Conservation (phyloP, 2,113 vertebrate species). For the Hemiscyllium ocellatum region DNA sequence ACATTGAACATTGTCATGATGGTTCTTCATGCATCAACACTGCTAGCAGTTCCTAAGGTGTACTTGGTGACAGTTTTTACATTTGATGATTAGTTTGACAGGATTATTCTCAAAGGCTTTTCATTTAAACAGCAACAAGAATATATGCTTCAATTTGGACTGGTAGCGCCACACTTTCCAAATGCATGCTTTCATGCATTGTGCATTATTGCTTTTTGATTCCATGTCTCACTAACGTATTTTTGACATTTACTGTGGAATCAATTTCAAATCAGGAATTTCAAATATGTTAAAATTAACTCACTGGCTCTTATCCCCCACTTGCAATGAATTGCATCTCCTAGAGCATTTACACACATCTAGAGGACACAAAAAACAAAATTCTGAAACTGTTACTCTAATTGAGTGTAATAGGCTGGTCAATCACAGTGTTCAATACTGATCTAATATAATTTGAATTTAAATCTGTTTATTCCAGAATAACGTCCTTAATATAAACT, state of each 20-base stretch:
- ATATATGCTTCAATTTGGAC: neutral
- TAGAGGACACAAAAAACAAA: neutral
- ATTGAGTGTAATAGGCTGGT: neutral
- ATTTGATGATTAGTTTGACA: neutral
- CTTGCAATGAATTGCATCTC: no score
- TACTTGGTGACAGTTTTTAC: neutral
- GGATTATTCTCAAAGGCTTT: neutral
- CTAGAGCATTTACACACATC: neutral
- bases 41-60: neutral
- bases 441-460: neutral
- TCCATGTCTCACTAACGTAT: neutral
- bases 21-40: neutral
- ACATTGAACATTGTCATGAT: neutral
- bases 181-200: neutral
- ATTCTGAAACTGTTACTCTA: neutral
- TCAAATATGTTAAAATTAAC: neutral
- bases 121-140: neutral
- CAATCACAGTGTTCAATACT: neutral
- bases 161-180: neutral
- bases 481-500: neutral
- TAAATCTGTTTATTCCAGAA: slow-evolving; percentile 16
- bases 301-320: neutral
- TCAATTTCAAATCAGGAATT: neutral
- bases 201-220: neutral
- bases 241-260: neutral